Evolutionary conservation across 2,113 vertebrate genomes (phyloP), one percentile per base, ranked within the genome.

Genomic region (Notechis scutatus): DNA sequence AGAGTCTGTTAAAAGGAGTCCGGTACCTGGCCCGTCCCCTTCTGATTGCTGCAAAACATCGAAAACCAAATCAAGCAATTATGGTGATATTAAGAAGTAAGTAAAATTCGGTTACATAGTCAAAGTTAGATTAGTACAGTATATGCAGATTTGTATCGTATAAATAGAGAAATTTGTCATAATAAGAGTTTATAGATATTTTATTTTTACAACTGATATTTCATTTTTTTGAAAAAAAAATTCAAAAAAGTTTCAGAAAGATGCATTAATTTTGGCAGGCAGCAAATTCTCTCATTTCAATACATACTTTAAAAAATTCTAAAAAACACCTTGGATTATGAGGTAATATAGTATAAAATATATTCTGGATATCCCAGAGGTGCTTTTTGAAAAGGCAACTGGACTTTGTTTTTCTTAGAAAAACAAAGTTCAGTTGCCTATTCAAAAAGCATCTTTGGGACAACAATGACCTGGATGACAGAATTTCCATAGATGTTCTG

Each of bases 31-130:
- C 64, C 56, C 94, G 4, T 92, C 96, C 39, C 96, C 96, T 34
- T 34, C 52, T 90, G 95, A 91, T 91, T 64, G 47, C 21, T 74
- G 93, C 94, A 97, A 96, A 96, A 92, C 94, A 91, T 95, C 85
- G 21, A 98, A 97, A 95, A 98, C 93, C 94, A 98, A 98, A 91
- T 92, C 95, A 52, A 94, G 86, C 18, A 61, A n/a, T 24, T 54
- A 54, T 12, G 98, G 98, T 95, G 97, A 98, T 93, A 99, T 99
- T 93, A 98, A 99, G 59, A 99, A 96, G 99, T 99, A 95, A 97
- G 98, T 93, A 15, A 81, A 6, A 92, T 85, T 47, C 1, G 34
- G 5, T 26, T 61, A 90, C 87, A 54, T 90, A 21, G 74, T 21
- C 91, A 57, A 59, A 88, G 12, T 34, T 34, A 90, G 90, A 11